Evolutionary conservation across 2,797 vertebrate genomes (phyloP).

Genomic region (Trachurus trachurus): DNA sequence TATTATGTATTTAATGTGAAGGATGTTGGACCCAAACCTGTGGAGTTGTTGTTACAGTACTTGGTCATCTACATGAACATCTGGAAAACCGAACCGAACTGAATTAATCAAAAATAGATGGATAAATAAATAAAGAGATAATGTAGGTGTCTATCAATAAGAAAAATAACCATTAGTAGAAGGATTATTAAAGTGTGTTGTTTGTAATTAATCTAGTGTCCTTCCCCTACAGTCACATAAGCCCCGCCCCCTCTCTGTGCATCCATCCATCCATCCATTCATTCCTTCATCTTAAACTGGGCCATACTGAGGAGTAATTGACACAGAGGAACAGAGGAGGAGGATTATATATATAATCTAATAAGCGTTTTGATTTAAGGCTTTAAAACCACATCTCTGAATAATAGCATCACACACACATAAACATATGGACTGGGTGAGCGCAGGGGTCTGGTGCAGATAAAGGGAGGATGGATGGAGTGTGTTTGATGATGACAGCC

Average conservation of each 20-base stretch:
- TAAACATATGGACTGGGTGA: not conserved
- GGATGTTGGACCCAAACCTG: too few relatives aligned
- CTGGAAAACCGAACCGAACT: too few relatives aligned
- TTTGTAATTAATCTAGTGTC: not conserved
- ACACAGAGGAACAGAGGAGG: not conserved
- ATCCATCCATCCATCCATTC: not conserved
- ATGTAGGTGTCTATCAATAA: too few relatives aligned
- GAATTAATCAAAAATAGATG: too few relatives aligned
- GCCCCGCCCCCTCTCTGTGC: too few relatives aligned
- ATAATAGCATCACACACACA: slow-evolving; percentile 23
- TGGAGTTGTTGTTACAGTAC: too few relatives aligned
- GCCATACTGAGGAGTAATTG: not conserved
- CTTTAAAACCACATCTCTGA: slow-evolving; percentile 1
- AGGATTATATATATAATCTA: slow-evolving; percentile 52
- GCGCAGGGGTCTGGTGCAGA: slow-evolving; percentile 25
- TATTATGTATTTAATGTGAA: too few relatives aligned
- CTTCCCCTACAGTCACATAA: not conserved
- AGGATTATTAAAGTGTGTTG: not conserved
- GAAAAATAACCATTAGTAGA: too few relatives aligned
- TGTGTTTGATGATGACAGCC: slow-evolving; percentile 38
- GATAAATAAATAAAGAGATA: too few relatives aligned
- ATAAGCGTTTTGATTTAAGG: slow-evolving; percentile 51
- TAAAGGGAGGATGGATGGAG: slow-evolving; percentile 21
- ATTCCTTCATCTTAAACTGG: slow-evolving; percentile 12
- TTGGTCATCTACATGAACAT: too few relatives aligned